Evolutionary conservation across 2,113 vertebrate species (phyloP).

Genomic region (Paracanthobrama guichenoti): DNA sequence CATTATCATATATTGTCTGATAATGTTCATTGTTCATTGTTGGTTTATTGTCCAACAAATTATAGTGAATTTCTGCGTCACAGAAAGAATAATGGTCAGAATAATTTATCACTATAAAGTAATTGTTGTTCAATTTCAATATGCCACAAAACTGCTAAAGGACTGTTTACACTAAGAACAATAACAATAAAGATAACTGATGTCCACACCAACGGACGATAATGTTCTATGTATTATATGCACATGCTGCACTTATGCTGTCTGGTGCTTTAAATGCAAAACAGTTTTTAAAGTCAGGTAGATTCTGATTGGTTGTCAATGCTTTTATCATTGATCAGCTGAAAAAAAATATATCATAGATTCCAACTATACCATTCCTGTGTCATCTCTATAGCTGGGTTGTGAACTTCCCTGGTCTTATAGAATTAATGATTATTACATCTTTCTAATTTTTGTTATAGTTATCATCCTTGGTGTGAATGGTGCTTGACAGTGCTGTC

Average conservation of each 20-base stretch:
- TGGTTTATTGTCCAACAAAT: neutral
- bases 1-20: no score
- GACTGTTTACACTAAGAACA: neutral
- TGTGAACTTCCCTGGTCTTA: neutral
- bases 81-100: neutral
- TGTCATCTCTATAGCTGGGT: neutral
- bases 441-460: neutral
- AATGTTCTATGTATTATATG: neutral
- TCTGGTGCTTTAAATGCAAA: neutral
- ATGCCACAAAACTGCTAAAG: neutral
- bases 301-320: neutral
- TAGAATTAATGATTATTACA: neutral
- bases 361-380: neutral
- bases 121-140: neutral
- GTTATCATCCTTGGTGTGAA: neutral
- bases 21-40: neutral
- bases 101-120: neutral
- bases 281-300: neutral
- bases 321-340: neutral
- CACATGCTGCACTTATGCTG: neutral
- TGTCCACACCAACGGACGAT: neutral
- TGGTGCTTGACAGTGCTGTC: constrained; percentile 49
- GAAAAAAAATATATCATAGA: neutral
- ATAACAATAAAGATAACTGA: neutral
- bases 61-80: neutral